Evolutionary conservation across 2,797 vertebrate genomes (phyloP), one percentile per base, ranked within the genome.

Genomic region (Dallia pectoralis): DNA sequence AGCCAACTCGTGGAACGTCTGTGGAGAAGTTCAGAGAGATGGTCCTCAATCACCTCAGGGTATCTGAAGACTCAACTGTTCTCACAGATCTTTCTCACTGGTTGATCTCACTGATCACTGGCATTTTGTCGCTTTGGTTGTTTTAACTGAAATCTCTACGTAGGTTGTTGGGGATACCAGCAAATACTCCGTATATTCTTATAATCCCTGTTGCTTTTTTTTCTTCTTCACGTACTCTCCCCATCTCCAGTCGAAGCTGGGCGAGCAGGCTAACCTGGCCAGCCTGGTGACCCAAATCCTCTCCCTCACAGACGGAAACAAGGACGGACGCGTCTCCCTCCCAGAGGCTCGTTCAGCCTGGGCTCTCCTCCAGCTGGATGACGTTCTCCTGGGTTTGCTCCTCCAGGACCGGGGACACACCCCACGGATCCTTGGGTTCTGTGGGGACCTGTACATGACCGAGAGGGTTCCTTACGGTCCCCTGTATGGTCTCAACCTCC

Each of bases 21-120:
- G 96, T 99, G 85, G 96, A 99, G 87, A 99, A 98, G 93, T 99
- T 99, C 88, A 95, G 95, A 86, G 96, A 99, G 91, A 99, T 99
- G 98, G 96, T 99, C 48, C 94, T 97, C 40, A 92, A 94, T 80
- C 94, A 97, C 79, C 94, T 99, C 81, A 99, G 98, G 94, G 98
- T 99, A 89, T 88, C 90, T 81, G 19, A 22, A 36, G 14, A 11
- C n/a, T 15, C 8, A n/a, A 2, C 14, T 22, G 16, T 25, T 70
- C 3, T 27, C 19, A 27, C 32, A 11, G 51, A 27, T 2, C 72
- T 14, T 44, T 6, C 40, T 11, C 9, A 44, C 11, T 32, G 32
- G 62, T 33, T 29, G n/a, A n/a, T n/a, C n/a, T n/a, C n/a, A n/a
- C 19, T 32, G 15, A 64, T 27, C 53, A 25, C 14, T 44, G 7